Evolutionary conservation across 2,797 vertebrate species (phyloP).

Genomic region (Spheniscus humboldti): DNA sequence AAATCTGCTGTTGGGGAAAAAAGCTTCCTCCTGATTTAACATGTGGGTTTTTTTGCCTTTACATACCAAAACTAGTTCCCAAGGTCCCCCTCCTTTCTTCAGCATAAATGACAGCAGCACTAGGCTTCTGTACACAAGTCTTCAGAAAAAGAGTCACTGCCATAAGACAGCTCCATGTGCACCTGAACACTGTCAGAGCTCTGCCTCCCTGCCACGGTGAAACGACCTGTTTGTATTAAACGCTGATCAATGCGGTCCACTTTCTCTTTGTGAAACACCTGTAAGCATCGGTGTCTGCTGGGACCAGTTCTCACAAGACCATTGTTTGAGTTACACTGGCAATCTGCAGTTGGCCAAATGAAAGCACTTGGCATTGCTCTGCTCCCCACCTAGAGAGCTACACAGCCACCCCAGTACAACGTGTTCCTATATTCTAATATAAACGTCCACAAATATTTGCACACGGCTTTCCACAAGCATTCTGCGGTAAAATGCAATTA

Average conservation of each 20-base stretch:
- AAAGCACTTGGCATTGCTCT: neutral
- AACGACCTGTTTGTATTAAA: neutral
- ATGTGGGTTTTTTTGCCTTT: neutral
- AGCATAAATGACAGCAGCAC: neutral
- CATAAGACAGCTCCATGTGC: fast-evolving
- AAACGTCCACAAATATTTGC: slow-evolving; percentile 39
- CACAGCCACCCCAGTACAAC: neutral
- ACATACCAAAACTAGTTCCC: neutral
- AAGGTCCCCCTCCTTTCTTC: neutral
- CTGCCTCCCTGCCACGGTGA: neutral
- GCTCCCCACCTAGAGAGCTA: neutral
- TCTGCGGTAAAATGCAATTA: neutral
- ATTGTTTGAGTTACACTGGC: neutral
- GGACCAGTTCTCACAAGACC: neutral
- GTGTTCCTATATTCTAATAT: neutral
- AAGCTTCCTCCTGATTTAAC: neutral
- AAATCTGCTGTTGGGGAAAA: neutral
- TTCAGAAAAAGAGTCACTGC: neutral
- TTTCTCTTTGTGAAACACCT: neutral
- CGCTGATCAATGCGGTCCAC: fast-evolving
- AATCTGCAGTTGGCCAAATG: neutral
- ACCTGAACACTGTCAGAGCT: fast-evolving
- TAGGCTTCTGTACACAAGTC: neutral
- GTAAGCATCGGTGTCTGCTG: neutral
- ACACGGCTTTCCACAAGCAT: neutral